Percentiles rank a stretch among this genome's conserved stretches.
Conservation (phyloP, 2,113 vertebrate genomes). For the Oreocharis arfaki region DNA sequence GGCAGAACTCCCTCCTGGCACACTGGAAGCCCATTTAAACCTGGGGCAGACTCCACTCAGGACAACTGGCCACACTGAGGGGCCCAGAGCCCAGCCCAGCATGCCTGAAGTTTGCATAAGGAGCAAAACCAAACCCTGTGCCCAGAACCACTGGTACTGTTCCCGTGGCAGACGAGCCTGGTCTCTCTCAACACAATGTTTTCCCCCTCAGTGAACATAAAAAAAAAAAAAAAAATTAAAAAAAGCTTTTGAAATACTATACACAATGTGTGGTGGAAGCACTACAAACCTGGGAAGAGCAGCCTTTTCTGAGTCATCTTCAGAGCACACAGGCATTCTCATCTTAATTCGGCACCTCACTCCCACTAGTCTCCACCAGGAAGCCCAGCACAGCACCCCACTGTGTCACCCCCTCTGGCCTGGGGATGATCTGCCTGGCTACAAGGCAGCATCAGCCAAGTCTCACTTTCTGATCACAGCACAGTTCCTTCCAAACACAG, state of each 20-base stretch:
- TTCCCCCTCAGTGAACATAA: background rate
- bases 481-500: background rate
- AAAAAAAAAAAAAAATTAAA: background rate
- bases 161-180: accelerated
- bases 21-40: background rate
- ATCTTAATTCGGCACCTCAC: background rate
- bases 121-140: background rate
- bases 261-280: background rate
- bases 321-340: background rate
- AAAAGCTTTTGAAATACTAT: background rate
- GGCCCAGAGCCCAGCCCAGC: background rate
- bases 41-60: background rate
- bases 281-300: background rate
- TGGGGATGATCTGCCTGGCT: background rate
- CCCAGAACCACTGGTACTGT: background rate
- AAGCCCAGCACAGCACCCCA: background rate
- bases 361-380: background rate
- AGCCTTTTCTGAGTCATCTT: background rate
- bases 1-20: background rate
- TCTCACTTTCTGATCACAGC: background rate
- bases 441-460: background rate
- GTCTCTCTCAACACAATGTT: background rate
- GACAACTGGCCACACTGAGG: background rate
- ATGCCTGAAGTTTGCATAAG: background rate
- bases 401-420: background rate